Base-by-base conservation (phyloP, 1,140 invertebrate genomes). In the Tetranychus urticae region DNA sequence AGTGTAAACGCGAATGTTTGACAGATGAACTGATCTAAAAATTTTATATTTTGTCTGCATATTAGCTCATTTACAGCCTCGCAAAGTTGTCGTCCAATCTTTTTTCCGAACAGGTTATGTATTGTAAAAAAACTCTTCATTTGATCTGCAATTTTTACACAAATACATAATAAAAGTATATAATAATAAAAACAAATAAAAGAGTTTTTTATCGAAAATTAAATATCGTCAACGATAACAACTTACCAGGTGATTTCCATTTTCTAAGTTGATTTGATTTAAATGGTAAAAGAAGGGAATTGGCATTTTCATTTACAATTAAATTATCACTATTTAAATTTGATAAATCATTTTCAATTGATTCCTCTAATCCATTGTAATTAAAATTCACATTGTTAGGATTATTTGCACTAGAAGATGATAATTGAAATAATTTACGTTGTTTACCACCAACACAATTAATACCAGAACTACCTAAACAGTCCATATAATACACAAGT, bases 401-500 rank as follows among this genome's bases (percentile, higher is more conserved):
- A 54, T 55, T 62, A 60, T 52, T 58, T 23, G 59, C 58, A 62
- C 10, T 42, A 42, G 5, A 6, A 42, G 5, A 6, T 6, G 10
- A 5, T 6, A 5, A 33, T 3, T 36, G 3, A 33, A 56, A 56
- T 36, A 56, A 6, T 56, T 56, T 56, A 35, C 55, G 34, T 48
- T 60, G 45, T 48, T 60, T 48, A 8, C 47, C 34, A 48, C 45
- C 47, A 2, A 47, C 33, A 60, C 45, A 60, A 52, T 36, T 60
- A 50, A 34, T 47, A 4, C 33, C 59, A 60, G 12, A 47, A 60
- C 14, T 35, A 36, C 59, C 47, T 3, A 59, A 45, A 60, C 47
- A 37, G 68, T 96, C 91, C 37, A 88, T 88, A 73, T 89, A 96
- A 23, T 23, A 23, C 23, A 23, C 23, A 23, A 97, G 77, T 45